Percentiles rank a stretch among this genome's conserved stretches.
Evolutionary conservation across 2,888 invertebrate genomes (phyloP).

Genomic region (Steromphala cineraria): DNA sequence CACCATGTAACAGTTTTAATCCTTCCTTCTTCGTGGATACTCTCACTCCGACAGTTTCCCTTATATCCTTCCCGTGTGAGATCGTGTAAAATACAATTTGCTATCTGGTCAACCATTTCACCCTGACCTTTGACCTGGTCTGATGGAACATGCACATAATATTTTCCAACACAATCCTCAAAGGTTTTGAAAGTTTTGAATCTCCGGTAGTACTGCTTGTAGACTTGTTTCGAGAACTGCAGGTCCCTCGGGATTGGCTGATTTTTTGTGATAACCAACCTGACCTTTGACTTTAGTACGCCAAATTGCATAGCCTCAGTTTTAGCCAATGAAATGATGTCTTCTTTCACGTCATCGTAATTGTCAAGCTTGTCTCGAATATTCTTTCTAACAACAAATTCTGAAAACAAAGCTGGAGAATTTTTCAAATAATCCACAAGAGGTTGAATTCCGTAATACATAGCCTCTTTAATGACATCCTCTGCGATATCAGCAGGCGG

Average conservation of each 20-base stretch:
- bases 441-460: slow-evolving; percentile 61
- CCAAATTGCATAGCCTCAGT: slow-evolving; percentile 46
- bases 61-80: slow-evolving; percentile 45
- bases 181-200: slow-evolving; percentile 50
- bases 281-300: slow-evolving; percentile 44
- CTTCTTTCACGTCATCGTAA: slow-evolving; percentile 48
- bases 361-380: slow-evolving; percentile 49
- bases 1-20: slow-evolving; percentile 50
- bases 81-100: slow-evolving; percentile 49
- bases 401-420: slow-evolving; percentile 55
- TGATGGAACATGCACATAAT: slow-evolving; percentile 47
- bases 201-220: slow-evolving; percentile 54
- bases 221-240: slow-evolving; percentile 57
- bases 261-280: slow-evolving; percentile 50
- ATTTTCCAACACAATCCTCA: slow-evolving; percentile 51
- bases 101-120: slow-evolving; percentile 41
- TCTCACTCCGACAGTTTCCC: slow-evolving; percentile 38
- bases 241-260: slow-evolving; percentile 55
- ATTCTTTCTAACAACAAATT: slow-evolving; percentile 52
- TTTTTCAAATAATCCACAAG: slow-evolving; percentile 53
- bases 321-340: slow-evolving; percentile 46
- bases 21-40: slow-evolving; percentile 43
- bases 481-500: slow-evolving; percentile 54
- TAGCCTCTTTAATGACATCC: slow-evolving; percentile 60
- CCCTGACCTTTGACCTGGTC: slow-evolving; percentile 48